Conservation (phyloP, 2,797 vertebrate genomes). For the Telmatherina bonti region DNA sequence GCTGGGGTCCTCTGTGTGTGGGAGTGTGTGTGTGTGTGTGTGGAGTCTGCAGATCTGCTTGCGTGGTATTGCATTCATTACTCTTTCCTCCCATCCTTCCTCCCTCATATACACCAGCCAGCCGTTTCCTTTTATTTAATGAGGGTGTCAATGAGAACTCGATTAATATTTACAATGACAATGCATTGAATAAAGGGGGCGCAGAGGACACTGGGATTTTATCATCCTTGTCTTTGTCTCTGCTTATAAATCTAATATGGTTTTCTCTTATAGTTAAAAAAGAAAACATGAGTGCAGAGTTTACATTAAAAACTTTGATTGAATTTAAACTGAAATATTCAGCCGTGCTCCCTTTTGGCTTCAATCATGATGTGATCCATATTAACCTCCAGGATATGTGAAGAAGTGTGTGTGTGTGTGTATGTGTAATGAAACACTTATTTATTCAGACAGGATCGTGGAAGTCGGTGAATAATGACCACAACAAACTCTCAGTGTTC, state of each 20-base stretch:
- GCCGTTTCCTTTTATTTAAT: conserved; percentile 23
- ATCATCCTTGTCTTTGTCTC: conserved; percentile 11
- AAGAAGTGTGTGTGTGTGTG: not conserved
- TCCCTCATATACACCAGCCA: conserved; percentile 7
- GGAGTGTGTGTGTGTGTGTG: too few relatives aligned
- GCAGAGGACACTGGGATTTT: not conserved
- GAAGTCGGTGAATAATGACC: too few relatives aligned
- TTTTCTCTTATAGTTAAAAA: not conserved
- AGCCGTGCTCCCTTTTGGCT: conserved; percentile 15
- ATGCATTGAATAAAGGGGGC: conserved; percentile 9
- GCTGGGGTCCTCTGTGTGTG: conserved; percentile 57
- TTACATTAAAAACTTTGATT: conserved; percentile 46
- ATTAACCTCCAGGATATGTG: conserved; percentile 49
- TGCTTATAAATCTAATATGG: not conserved
- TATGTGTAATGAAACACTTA: too few relatives aligned
- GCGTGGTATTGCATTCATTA: conserved; percentile 56
- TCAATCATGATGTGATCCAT: conserved; percentile 29
- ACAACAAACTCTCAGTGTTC: too few relatives aligned
- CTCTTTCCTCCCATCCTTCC: conserved; percentile 34
- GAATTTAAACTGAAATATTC: conserved; percentile 45
- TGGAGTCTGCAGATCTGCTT: conserved; percentile 38
- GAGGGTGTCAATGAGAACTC: conserved; percentile 30
- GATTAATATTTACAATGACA: conserved; percentile 52
- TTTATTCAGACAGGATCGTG: too few relatives aligned
- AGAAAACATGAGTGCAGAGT: not conserved